phyloP scores from a whole-genome alignment of 2,888 invertebrate genomes.

The Maniola hyperantus region DNA sequence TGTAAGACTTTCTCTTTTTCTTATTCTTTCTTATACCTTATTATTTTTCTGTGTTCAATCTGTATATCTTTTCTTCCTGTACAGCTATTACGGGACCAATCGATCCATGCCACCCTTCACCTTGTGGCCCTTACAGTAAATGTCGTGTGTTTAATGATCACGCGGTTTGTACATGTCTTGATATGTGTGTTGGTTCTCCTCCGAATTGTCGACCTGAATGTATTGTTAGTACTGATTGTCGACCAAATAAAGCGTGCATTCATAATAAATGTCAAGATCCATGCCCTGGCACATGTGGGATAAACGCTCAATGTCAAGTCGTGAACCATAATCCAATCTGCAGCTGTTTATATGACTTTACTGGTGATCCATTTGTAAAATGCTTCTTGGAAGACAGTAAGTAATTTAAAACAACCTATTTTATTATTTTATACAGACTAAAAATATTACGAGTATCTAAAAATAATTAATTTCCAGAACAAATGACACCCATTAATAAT shows the following conservation, averaged over 20 bases:
- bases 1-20: slow-evolving; percentile 81
- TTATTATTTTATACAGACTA: slow-evolving; percentile 25
- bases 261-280: slow-evolving; percentile 90
- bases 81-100: slow-evolving; percentile 74
- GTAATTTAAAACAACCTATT: slow-evolving; percentile 48
- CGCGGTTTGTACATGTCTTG: slow-evolving; percentile 89
- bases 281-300: slow-evolving; percentile 89
- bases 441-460: slow-evolving; percentile 18
- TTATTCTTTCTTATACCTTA: slow-evolving; percentile 55
- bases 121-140: slow-evolving; percentile 90
- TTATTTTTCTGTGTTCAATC: slow-evolving; percentile 51
- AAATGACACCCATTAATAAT: slow-evolving; percentile 77
- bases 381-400: slow-evolving; percentile 86
- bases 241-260: slow-evolving; percentile 88
- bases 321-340: slow-evolving; percentile 91
- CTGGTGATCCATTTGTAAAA: slow-evolving; percentile 90
- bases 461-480: slow-evolving; percentile 59
- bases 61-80: slow-evolving; percentile 57
- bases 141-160: slow-evolving; percentile 87
- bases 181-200: slow-evolving; percentile 88
- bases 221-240: slow-evolving; percentile 90
- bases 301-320: slow-evolving; percentile 89
- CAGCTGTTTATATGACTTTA: slow-evolving; percentile 86
- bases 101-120: slow-evolving; percentile 89
- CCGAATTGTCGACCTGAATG: slow-evolving; percentile 91